Conservation (phyloP, 2,888 invertebrate genomes). For the Ligdia adustata region DNA sequence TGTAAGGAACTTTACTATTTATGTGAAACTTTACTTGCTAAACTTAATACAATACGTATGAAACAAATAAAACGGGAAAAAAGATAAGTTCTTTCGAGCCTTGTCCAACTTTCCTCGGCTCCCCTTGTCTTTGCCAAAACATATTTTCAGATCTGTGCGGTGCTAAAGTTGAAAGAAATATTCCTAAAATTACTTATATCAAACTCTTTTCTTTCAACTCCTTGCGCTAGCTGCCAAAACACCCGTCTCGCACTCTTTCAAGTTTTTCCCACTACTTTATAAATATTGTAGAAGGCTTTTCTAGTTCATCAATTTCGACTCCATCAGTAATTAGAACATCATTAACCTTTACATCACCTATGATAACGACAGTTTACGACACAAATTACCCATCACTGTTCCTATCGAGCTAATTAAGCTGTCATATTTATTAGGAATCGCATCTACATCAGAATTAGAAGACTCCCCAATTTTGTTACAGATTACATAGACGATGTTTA, state of each 20-base stretch:
- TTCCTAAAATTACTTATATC: constrained; percentile 38
- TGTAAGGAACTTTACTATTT: not conserved
- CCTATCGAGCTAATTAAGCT: constrained; percentile 37
- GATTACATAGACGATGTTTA: constrained; percentile 59
- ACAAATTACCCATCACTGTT: constrained; percentile 41
- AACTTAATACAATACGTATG: constrained; percentile 19
- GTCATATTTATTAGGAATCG: constrained; percentile 42
- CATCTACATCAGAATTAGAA: constrained; percentile 40
- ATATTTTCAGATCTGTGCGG: constrained; percentile 36
- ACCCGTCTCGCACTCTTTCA: constrained; percentile 36
- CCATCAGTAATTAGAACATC: constrained; percentile 39
- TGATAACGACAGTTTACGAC: constrained; percentile 39
- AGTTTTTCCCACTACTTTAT: constrained; percentile 32
- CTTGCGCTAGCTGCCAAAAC: constrained; percentile 38
- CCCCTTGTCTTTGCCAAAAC: constrained; percentile 39
- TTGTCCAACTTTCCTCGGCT: constrained; percentile 35
- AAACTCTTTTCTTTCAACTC: constrained; percentile 37
- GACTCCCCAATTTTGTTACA: constrained; percentile 53
- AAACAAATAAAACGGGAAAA: constrained; percentile 28
- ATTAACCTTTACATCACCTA: constrained; percentile 45
- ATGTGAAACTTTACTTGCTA: not conserved
- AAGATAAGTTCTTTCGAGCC: constrained; percentile 32
- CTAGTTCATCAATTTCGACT: constrained; percentile 32
- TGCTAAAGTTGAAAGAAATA: constrained; percentile 35
- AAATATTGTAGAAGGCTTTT: constrained; percentile 31